Base-by-base conservation (phyloP, 2,888 invertebrate genomes). In the Synanthedon tipuliformis region DNA sequence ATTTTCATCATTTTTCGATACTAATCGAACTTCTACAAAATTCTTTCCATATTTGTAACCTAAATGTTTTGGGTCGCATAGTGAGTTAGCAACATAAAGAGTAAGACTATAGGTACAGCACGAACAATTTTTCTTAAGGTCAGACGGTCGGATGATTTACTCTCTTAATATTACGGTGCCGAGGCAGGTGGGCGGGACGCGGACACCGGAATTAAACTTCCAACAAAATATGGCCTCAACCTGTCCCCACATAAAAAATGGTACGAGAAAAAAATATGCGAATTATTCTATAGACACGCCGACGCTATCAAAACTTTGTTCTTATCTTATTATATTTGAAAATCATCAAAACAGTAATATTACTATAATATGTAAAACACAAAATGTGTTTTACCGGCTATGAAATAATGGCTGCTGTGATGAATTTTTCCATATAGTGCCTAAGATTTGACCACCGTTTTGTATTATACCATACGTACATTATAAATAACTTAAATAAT, bases 151-250 rank as follows among this genome's bases (percentile, higher is more conserved):
- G 57, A 78, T 82, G 81, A 81, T 82, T 82, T 82, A 82, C 73
- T 70, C 57, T 59, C 61, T 62, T 74, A 74, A 81, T 82, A 82
- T 78, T 68, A 72, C 68, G 57, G 23, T 50, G 40, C 52, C 56
- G 64, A 71, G 78, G 69, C 80, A 81, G 79, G 78, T 78, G 76
- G 73, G 69, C 56, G 63, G 71, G 65, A 66, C 66, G 63, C 65
- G 64, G 71, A 66, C 69, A 67, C 55, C 66, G 68, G 76, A 79
- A 81, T 81, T 81, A 80, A 78, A 78, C 69, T 73, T 66, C 63
- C 56, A 56, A 66, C 71, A 65, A 80, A 76, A 76, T 80, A 79
- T 78, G 67, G 70, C 69, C 55, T 16, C 60, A 61, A 65, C 65
- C 65, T 63, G 57, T 60, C 64, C 59, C 59, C 50, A 12, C 49